Evolutionary conservation across 92 coral and sea anemone species (phyloP), one percentile per base, ranked within the genome.

Genomic region (Bergia sp.): DNA sequence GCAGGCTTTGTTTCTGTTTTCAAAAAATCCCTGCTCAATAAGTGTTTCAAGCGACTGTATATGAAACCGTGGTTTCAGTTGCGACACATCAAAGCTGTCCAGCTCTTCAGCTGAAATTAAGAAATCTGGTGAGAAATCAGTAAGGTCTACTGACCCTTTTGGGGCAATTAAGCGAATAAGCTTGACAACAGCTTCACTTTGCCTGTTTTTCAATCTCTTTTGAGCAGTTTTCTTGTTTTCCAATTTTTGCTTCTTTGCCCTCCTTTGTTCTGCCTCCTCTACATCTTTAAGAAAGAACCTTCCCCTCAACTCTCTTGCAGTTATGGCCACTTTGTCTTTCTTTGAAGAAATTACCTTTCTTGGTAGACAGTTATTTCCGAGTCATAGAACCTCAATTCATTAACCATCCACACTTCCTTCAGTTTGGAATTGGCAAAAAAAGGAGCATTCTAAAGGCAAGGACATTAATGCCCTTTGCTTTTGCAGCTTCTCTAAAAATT

Each of bases 101-200:
- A 73, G 77, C 77, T 73, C 77, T 73, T 37, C 77, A 73, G 77
- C 42, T 73, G 44, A 73, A 73, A 73, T 73, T 73, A 73, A 73
- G 77, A 73, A 73, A 10, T 37, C 77, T 73, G 77, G 77, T 73
- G 44, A 73, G 80, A 13, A 76, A 76, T 76, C 80, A 38, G 80
- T 42, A 76, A 76, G 36, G 80, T 76, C 49, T 76, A 57, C 80
- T 42, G 80, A 76, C 80, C 80, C 80, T 76, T 76, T 9, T 73
- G 77, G 77, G 77, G 77, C 77, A 73, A 73, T 73, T 73, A 73
- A 73, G 77, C 77, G 77, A 73, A 73, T 73, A 73, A 73, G 44
- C 43, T 73, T 73, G 77, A 73, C 77, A 73, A 73, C 77, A 73
- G 20, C 43, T 37, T 67, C 73, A 67, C 73, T 67, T 67, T 67